These are phyloP conservation scores for Xiphorhynchus erythropygius DNA, from an alignment of 2,797 vertebrate species.

Conservation along the genomic window DNA sequence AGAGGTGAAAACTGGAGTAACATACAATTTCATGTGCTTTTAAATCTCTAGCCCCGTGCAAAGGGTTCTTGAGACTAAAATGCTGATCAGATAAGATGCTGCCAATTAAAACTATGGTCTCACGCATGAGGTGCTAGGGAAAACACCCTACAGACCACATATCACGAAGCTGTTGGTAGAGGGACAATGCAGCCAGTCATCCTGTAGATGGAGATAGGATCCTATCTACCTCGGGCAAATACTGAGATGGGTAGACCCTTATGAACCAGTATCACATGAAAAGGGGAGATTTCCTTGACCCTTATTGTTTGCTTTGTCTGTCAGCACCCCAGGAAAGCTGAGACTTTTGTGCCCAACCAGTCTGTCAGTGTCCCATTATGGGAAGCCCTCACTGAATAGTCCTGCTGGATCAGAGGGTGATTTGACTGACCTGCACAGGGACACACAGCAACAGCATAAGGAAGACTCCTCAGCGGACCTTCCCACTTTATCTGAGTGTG, in stretches of 20 bases:
- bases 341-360: neutral
- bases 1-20: neutral
- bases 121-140: neutral
- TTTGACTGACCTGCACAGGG: neutral
- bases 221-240: neutral
- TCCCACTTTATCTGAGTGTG: neutral
- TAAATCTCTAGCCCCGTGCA: neutral
- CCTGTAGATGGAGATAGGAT: fast-evolving
- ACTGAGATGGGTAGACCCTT: neutral
- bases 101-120: neutral
- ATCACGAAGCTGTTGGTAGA: neutral
- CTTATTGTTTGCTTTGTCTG: neutral
- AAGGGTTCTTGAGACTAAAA: neutral
- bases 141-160: neutral
- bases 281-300: neutral
- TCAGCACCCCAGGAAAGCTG: neutral
- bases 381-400: neutral
- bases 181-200: neutral
- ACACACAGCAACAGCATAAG: neutral
- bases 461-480: neutral
- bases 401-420: neutral
- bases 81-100: neutral
- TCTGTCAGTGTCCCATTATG: neutral
- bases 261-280: neutral
- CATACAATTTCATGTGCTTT: neutral